Evolutionary conservation across 2,888 invertebrate species (phyloP).

Genomic region (Heliconius aoede): DNA sequence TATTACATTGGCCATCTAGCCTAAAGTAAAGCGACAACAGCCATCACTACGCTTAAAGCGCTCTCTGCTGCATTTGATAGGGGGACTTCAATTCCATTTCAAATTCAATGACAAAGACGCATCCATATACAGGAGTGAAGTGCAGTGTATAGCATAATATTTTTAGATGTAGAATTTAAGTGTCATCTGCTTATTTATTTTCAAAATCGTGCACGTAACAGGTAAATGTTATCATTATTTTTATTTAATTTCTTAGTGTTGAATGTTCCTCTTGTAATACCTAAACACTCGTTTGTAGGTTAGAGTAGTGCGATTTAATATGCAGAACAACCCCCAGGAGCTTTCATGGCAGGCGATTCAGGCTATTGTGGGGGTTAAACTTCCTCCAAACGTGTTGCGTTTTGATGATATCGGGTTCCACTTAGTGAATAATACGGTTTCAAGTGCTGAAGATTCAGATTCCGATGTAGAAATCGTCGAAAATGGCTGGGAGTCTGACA

Average conservation of each 20-base stretch:
- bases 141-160: constrained; percentile 76
- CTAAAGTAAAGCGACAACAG: constrained; percentile 9
- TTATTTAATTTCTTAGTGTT: constrained; percentile 44
- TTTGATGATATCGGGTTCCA: constrained; percentile 82
- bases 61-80: constrained; percentile 34
- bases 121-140: constrained; percentile 53
- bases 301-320: constrained; percentile 83
- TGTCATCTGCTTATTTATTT: constrained; percentile 73
- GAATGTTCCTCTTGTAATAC: constrained; percentile 65
- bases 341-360: constrained; percentile 85
- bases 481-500: constrained; percentile 81
- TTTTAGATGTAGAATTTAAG: constrained; percentile 84
- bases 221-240: constrained; percentile 65
- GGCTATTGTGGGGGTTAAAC: constrained; percentile 83
- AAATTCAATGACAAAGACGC: constrained; percentile 54
- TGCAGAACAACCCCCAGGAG: constrained; percentile 85
- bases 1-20: neutral
- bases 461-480: constrained; percentile 82
- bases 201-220: constrained; percentile 67
- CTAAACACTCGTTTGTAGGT: constrained; percentile 81
- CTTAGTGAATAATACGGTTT: constrained; percentile 75
- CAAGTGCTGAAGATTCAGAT: constrained; percentile 79
- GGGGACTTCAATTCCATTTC: constrained; percentile 40
- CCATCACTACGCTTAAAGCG: constrained; percentile 29
- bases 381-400: constrained; percentile 80